These are phyloP conservation scores for silkworm (Bombyx mori) DNA, from an alignment of 1,140 invertebrate genomes.

Conservation along the genomic window ASM3026992v2 NC_085114.1:10826001-10826500, in stretches of 20 bases:
- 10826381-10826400: constrained; percentile 41
- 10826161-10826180: constrained; percentile 64
- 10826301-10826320: constrained; percentile 32
- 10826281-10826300: constrained; percentile 32
- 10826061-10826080: constrained; percentile 47
- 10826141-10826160: constrained; percentile 36
- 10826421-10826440: constrained; percentile 13
- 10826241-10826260: constrained; percentile 66
- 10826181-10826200: constrained; percentile 56
- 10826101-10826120: constrained; percentile 23
- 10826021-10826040: constrained; percentile 56
- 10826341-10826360: constrained; percentile 39
- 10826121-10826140: constrained; percentile 21
- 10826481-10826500: constrained; percentile 7
- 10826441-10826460: constrained; percentile 9
- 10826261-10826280: constrained; percentile 68
- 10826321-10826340: constrained; percentile 57
- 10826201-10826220: constrained; percentile 63
- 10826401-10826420: constrained; percentile 23
- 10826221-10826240: constrained; percentile 37
- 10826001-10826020: constrained; percentile 44
- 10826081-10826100: constrained; percentile 43
- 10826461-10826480: constrained; percentile 2
- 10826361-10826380: constrained; percentile 17
- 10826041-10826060: constrained; percentile 45